These are phyloP conservation scores for Polypterus bichir DNA, from an alignment of 2,113 vertebrate genomes.

Conservation along the genomic window DNA sequence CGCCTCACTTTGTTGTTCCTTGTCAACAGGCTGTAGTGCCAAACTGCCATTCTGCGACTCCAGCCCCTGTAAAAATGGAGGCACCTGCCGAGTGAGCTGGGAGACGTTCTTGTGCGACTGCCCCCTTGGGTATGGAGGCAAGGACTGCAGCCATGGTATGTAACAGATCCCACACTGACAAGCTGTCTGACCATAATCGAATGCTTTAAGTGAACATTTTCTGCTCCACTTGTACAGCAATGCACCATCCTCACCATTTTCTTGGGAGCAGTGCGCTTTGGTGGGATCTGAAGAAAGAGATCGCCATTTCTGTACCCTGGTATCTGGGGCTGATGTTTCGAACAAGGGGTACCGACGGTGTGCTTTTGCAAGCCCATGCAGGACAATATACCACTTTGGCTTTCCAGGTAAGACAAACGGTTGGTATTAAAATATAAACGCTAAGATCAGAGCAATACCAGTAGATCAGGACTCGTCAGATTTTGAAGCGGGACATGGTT, in stretches of 20 bases:
- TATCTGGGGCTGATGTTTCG: conserved; percentile 86
- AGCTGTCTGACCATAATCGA: no score
- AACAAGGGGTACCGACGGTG: conserved; percentile 64
- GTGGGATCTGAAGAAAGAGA: conserved; percentile 88
- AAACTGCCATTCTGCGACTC: conserved; percentile 83
- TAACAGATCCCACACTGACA: no score
- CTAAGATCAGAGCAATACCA: no score
- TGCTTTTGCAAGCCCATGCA: conserved; percentile 79
- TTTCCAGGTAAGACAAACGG: conserved; percentile 74
- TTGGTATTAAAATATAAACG: no score
- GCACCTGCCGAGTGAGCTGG: conserved; percentile 81
- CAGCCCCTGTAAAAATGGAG: conserved; percentile 82
- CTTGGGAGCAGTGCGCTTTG: conserved; percentile 75
- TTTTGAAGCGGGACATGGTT: no score
- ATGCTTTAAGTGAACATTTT: no score
- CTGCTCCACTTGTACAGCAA: conserved; percentile 52
- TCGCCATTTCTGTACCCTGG: conserved; percentile 84
- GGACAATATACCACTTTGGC: conserved; percentile 79
- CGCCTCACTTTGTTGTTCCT: neutral
- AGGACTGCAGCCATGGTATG: conserved; percentile 87
- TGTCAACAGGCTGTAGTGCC: conserved; percentile 72
- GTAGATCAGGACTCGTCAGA: no score
- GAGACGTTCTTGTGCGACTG: conserved; percentile 88
- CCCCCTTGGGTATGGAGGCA: conserved; percentile 85
- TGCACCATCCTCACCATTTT: conserved; percentile 84